Evolutionary conservation across 2,113 vertebrate species (phyloP), one percentile per base, ranked within the genome.

Genomic region (Cercopithecus mona): DNA sequence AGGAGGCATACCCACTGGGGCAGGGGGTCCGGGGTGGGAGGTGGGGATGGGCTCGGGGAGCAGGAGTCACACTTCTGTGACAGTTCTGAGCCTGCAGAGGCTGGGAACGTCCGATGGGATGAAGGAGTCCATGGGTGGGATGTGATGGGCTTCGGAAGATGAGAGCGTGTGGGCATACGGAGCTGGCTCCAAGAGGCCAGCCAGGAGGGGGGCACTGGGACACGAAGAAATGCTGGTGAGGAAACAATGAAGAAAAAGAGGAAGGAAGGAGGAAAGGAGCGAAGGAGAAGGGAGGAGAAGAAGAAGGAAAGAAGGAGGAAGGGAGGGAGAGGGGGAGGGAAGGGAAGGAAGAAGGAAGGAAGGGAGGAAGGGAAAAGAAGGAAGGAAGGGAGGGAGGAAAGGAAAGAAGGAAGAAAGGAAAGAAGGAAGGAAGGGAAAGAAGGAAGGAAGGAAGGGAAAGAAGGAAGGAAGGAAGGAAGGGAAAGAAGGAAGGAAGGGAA

Each of bases 291-390:
- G 32, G 32, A 35, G 2, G 64, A 40, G 40, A 40, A 40, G 40
- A 40, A 40, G 5, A 66, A 0, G 27, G 1, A 64, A 27, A 4
- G 61, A 30, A 3, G 27, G 27, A 30, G 0, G 13, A 2, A 35
- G 0, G 64, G 16, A 68, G 0, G 14, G 5, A 68, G 40, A 40
- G 40, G 40, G 0, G 14, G 32, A 35, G 1, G 14, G 40, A 40
- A 40, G 4, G 40, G 3, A 5, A 30, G 14, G 8, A 0, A 6
- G 13, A 7, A 0, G 6, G 30, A 7, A 0, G 12, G 64, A 32
- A 6, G 5, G 30, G 6, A 43, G 27, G 0, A 13, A 50, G 2
- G 48, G 12, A 3, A 7, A 2, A 30, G 14, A 18, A 0, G 14
- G 13, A 7, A 0, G 13, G 30, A 7, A 0, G 12, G 64, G 16